Base-by-base conservation (phyloP, 2,113 vertebrate genomes). In the Aramus guarauna region DNA sequence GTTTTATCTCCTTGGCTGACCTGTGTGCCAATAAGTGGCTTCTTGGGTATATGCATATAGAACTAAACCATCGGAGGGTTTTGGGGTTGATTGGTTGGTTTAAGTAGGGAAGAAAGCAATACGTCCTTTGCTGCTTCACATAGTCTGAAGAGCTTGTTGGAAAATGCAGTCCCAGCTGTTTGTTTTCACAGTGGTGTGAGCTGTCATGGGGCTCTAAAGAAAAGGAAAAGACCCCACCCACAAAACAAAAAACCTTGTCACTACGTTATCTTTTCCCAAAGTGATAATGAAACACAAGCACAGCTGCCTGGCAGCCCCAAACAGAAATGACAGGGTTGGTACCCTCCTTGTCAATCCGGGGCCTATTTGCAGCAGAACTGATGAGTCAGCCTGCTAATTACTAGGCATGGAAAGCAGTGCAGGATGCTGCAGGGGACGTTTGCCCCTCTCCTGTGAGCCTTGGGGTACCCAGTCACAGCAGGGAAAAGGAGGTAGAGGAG, bases 341-440 rank as follows among this genome's bases (percentile, higher is more conserved):
- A 5, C 71, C 32, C 21, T 32, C 39, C 29, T 10, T 45, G 50
- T 22, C 63, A 48, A 22, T 4, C 63, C 3, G 9, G 13, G 23
- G 19, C 39, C 68, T 68, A 14, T 23, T n/a, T 13, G 43, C 14
- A 55, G 76, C 58, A 29, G n/a, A 24, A 8, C 30, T 29, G n/a
- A 18, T 41, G 26, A 34, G 9, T 19, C 45, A 36, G 79, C 34
- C n/a, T 32, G 24, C 43, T 88, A 8, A 47, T 66, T 36, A 32
- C n/a, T 1, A 34, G 27, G 32, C 36, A 15, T 0, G 5, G 60
- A 26, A 68, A 48, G 43, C 2, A 0, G 21, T 19, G 32, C 32
- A 14, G 41, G 45, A n/a, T 32, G 26, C 23, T 55, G 34, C 26
- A 3, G 24, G 41, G 53, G 53, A 29, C 4, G 2, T 34, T 11